Conservation (phyloP, 2,797 vertebrate genomes). For the Sus cebifrons region DNA sequence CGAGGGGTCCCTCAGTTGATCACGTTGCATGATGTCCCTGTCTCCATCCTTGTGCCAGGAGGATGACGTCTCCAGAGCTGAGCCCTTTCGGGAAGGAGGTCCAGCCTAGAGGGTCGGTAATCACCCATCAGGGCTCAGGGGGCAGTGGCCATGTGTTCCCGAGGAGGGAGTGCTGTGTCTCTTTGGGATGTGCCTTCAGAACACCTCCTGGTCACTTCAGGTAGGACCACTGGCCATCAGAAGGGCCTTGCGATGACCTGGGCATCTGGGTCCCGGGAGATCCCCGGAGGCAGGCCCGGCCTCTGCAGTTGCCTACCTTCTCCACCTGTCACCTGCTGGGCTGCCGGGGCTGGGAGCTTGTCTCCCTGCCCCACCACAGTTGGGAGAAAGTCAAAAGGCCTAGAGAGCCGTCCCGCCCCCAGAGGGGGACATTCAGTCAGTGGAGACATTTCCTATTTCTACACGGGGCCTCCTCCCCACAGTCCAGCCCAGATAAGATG, state of each 20-base stretch:
- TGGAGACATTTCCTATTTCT: not conserved
- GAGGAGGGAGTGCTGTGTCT: not conserved
- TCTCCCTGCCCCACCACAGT: no score
- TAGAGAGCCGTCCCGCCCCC: not conserved
- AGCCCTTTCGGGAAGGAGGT: not conserved
- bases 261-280: not conserved
- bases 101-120: not conserved
- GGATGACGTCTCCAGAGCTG: not conserved
- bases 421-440: no score
- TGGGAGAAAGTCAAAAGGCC: not conserved
- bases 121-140: not conserved
- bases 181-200: not conserved
- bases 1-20: not conserved
- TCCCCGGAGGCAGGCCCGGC: not conserved
- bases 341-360: rapidly evolving
- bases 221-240: not conserved
- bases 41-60: not conserved
- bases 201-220: not conserved
- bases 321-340: not conserved
- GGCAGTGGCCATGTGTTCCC: not conserved
- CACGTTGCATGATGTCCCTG: not conserved
- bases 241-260: not conserved
- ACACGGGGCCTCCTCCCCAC: not conserved
- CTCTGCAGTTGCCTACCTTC: not conserved
- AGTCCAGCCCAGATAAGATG: not conserved